Conservation (phyloP, 1,140 invertebrate species). For the Aphidius ervi region DNA sequence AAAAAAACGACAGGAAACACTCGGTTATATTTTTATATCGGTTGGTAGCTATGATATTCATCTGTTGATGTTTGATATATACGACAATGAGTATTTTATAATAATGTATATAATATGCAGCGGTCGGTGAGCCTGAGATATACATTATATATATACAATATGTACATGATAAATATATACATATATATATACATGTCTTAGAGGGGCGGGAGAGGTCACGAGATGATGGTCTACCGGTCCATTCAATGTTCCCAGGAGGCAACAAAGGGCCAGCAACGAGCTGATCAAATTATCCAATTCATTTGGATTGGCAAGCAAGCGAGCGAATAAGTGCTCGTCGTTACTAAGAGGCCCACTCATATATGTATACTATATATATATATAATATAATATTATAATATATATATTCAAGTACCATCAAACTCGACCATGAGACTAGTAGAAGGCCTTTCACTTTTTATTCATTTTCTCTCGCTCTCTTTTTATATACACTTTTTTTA, state of each 20-base stretch:
- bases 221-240: slow-evolving; percentile 43
- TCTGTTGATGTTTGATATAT: no score
- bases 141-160: no score
- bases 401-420: slow-evolving; percentile 18
- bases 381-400: slow-evolving; percentile 5
- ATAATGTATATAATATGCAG: no score
- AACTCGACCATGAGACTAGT: slow-evolving; percentile 11
- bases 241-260: slow-evolving; percentile 54
- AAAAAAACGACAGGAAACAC: no score
- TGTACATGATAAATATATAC: no score
- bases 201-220: slow-evolving; percentile 23
- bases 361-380: not conserved
- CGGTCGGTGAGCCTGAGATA: no score
- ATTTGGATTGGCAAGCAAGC: slow-evolving; percentile 50
- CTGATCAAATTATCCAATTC: slow-evolving; percentile 56
- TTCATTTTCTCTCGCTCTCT: slow-evolving; percentile 9
- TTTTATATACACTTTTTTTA: slow-evolving; percentile 11
- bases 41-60: no score
- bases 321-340: slow-evolving; percentile 20
- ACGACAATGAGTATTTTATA: no score
- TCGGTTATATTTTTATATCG: no score
- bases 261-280: slow-evolving; percentile 55
- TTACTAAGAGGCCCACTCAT: slow-evolving; percentile 23
- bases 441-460: slow-evolving; percentile 15
- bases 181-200: not conserved